These are phyloP conservation scores for Vespertilio murinus DNA, from an alignment of 2,797 vertebrate species.

Conservation along the genomic window DNA sequence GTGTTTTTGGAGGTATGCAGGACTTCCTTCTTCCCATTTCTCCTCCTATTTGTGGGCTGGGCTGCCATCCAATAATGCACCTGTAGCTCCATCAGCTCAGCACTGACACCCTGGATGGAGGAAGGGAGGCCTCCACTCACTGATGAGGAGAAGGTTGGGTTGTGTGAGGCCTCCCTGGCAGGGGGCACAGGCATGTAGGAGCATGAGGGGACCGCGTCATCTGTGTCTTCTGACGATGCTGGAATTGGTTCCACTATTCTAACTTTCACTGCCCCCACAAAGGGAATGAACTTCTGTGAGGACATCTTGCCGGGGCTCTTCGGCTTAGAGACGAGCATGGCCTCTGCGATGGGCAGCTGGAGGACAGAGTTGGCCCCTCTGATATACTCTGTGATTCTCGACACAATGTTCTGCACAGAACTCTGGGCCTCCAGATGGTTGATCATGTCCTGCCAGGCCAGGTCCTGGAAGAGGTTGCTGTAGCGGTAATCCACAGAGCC, in stretches of 20 bases:
- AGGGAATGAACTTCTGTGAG: constrained; percentile 98
- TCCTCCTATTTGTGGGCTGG: constrained; percentile 88
- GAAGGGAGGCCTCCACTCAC: no score
- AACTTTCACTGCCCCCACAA: constrained; percentile 89
- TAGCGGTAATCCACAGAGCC: constrained; percentile 94
- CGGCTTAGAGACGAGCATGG: constrained; percentile 91
- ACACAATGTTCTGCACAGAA: constrained; percentile 89
- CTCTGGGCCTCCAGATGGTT: constrained; percentile 93
- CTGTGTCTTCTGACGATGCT: constrained; percentile 91
- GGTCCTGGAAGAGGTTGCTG: constrained; percentile 95
- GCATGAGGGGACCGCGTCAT: no score
- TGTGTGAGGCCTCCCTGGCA: no score
- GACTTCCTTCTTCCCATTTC: constrained; percentile 85
- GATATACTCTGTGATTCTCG: constrained; percentile 93
- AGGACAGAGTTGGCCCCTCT: constrained; percentile 94
- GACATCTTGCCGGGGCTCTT: constrained; percentile 97
- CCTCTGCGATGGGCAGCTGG: constrained; percentile 96
- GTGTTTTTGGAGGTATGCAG: no score
- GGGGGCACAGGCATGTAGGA: no score
- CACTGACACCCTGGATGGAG: no score
- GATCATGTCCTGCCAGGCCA: constrained; percentile 94
- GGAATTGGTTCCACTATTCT: neutral
- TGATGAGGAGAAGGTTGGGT: no score
- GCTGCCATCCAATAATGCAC: no score
- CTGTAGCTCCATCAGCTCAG: no score